Evolutionary conservation across 2,113 vertebrate genomes (phyloP).

Genomic region (Girardinichthys multiradiatus): DNA sequence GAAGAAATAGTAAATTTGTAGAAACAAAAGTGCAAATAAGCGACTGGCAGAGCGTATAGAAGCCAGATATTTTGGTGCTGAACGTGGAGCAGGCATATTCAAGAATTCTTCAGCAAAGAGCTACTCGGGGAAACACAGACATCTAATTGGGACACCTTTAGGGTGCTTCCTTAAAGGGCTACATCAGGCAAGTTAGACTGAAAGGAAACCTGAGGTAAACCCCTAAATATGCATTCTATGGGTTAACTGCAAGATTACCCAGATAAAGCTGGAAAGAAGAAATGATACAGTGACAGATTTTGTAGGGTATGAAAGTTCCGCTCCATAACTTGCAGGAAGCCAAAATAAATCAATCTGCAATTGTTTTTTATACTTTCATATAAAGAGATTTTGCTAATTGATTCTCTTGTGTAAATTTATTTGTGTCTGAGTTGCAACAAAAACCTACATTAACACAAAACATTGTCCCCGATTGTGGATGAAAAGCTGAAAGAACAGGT

Average conservation of each 20-base stretch:
- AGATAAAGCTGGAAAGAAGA: conserved; percentile 11
- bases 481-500: conserved; percentile 1
- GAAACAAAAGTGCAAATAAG: conserved; percentile 46
- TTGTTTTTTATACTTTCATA: neutral
- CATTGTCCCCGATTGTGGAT: neutral
- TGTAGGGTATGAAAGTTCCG: neutral
- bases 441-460: neutral
- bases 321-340: neutral
- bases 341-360: neutral
- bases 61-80: conserved; percentile 9
- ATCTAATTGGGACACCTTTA: conserved; percentile 47
- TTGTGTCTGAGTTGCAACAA: conserved; percentile 1
- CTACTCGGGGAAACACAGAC: conserved; percentile 29
- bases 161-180: conserved; percentile 19
- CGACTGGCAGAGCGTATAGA: conserved; percentile 20
- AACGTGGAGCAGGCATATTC: conserved; percentile 17
- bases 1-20: conserved; percentile 50
- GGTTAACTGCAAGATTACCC: conserved; percentile 9
- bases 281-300: neutral
- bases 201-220: conserved; percentile 25
- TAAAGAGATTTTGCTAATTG: neutral
- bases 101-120: conserved; percentile 15
- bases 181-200: conserved; percentile 13
- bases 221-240: conserved; percentile 17
- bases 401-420: neutral